phyloP scores from a whole-genome alignment of 2,888 invertebrate species.

The Bhutanitis thaidina region DNA sequence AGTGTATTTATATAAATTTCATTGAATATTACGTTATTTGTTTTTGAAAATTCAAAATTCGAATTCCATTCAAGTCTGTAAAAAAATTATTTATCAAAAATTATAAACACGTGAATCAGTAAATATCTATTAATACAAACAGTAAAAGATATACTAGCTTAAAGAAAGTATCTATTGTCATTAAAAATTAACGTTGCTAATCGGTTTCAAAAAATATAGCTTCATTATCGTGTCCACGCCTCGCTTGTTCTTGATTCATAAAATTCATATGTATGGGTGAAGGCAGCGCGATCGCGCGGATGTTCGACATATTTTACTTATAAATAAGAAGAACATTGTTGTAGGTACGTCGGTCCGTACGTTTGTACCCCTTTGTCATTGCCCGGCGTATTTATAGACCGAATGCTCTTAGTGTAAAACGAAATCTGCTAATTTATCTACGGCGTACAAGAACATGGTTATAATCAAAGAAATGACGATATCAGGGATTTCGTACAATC shows the following conservation, averaged over 20 bases:
- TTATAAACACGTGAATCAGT: too few species aligned
- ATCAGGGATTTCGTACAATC: too few species aligned
- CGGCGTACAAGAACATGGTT: constrained; percentile 2
- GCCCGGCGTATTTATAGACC: constrained; percentile 41
- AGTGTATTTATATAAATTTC: too few species aligned
- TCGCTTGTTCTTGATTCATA: constrained; percentile 53
- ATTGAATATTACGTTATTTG: too few species aligned
- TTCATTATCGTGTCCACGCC: constrained; percentile 38
- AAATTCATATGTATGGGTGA: constrained; percentile 74
- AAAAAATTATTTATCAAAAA: too few species aligned
- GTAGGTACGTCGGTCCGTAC: constrained; percentile 33
- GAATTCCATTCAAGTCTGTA: too few species aligned
- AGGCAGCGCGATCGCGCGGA: constrained; percentile 55
- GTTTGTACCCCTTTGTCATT: constrained; percentile 40
- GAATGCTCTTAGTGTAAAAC: constrained; percentile 30
- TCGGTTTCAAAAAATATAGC: not conserved
- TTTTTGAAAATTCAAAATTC: too few species aligned
- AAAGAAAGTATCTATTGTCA: too few species aligned
- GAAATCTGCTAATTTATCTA: constrained; percentile 43
- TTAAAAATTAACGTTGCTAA: too few species aligned
- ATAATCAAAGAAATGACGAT: not conserved
- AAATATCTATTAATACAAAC: too few species aligned
- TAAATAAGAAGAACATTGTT: constrained; percentile 63
- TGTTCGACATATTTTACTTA: constrained; percentile 64
- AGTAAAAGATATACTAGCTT: too few species aligned